Evolutionary conservation across 2,888 invertebrate species (phyloP), one percentile per base, ranked within the genome.

Genomic region (Mechanitis mazaeus): DNA sequence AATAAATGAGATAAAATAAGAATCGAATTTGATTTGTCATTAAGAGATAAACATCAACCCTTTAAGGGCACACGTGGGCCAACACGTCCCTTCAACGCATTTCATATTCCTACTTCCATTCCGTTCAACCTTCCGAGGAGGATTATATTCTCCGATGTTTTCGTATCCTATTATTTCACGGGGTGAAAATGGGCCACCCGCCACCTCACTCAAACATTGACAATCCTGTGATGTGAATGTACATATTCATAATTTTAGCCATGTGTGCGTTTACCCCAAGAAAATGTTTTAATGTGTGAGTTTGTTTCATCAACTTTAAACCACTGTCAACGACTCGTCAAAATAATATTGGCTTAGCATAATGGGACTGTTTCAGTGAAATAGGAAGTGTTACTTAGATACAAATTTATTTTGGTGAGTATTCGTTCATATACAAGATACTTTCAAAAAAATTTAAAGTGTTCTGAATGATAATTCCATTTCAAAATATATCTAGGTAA

Each of bases 91-190:
- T 85, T 83, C 79, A 79, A 75, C 83, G 82, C 84, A 88, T 87
- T 90, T 87, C 90, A 86, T 89, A 88, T 89, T 90, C 86, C 78
- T 83, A 84, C 84, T 87, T 82, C 84, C 83, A 86, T 87, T 87
- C 84, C 83, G 82, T 83, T 81, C 87, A 84, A 87, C 85, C 87
- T 89, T 83, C 84, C 81, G 83, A 83, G 80, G 80, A 85, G 90
- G 90, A 90, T 90, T 90, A 90, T 89, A 85, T 87, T 88, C 85
- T 88, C 80, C 87, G 83, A 90, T 89, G 88, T 90, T 90, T 90
- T 90, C 87, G 82, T 87, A 90, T 90, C 90, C 88, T 87, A 90
- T 90, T 90, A 90, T 90, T 88, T 88, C 86, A 83, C 87, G 78
- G 89, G 88, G 90, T 87, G 90, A 87, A 88, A 90, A 88, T 90